Evolutionary conservation across 2,888 invertebrate species (phyloP).

Genomic region (Dysmachus trigonus): DNA sequence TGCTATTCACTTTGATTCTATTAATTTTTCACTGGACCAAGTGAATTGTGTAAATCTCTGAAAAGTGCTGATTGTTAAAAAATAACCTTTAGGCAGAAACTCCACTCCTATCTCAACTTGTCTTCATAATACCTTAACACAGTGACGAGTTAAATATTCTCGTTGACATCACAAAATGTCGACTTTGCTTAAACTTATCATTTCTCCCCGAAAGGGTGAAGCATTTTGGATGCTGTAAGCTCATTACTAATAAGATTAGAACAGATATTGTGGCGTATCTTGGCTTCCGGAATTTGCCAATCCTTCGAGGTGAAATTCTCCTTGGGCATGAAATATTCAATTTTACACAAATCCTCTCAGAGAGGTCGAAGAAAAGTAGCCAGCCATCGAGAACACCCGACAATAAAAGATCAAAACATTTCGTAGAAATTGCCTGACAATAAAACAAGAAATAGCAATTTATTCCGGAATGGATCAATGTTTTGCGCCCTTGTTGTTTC

Average conservation of each 20-base stretch:
- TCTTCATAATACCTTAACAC: neutral
- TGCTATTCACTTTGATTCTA: neutral
- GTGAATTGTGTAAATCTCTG: neutral
- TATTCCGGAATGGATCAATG: neutral
- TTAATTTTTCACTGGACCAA: neutral
- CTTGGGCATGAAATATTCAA: neutral
- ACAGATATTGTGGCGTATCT: neutral
- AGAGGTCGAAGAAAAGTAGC: neutral
- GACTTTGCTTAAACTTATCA: neutral
- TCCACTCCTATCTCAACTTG: neutral
- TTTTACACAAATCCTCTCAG: neutral
- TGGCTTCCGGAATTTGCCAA: neutral
- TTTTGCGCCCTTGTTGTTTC: neutral
- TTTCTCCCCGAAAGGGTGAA: neutral
- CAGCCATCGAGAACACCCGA: neutral
- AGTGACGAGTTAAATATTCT: neutral
- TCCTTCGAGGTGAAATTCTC: neutral
- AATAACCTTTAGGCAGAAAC: neutral
- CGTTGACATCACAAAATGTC: neutral
- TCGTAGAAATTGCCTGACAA: neutral
- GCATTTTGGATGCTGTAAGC: neutral
- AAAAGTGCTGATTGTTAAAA: neutral
- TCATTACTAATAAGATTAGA: neutral
- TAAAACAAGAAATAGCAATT: conserved; percentile 1
- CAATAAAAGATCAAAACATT: conserved; percentile 8